A percentile compares a stretch with the other conserved stretches of the same genome.
These are phyloP conservation scores for Pterocles gutturalis DNA, from an alignment of 2,113 vertebrate species.

Conservation along the genomic window DNA sequence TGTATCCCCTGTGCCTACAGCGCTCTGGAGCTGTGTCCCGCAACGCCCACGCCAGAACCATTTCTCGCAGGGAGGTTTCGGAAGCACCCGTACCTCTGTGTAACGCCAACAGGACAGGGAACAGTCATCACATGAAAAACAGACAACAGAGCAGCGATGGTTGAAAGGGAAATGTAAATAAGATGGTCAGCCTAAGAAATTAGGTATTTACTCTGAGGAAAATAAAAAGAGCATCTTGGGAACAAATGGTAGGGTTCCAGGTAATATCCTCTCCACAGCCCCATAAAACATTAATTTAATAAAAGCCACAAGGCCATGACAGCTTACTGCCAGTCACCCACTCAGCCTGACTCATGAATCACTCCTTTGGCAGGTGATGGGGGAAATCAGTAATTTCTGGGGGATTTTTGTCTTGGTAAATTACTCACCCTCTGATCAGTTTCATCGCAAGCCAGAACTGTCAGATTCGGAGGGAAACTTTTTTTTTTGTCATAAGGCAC, in stretches of 20 bases:
- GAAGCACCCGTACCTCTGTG: fast-evolving
- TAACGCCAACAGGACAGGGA: fast-evolving
- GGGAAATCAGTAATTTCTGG: background rate
- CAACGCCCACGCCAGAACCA: fast-evolving
- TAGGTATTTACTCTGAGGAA: background rate
- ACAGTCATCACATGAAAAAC: background rate
- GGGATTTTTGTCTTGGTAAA: background rate
- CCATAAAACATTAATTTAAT: background rate
- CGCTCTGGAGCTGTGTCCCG: fast-evolving
- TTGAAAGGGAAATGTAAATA: background rate
- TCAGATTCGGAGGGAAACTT: background rate
- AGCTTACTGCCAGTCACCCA: background rate
- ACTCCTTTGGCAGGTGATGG: background rate
- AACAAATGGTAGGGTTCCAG: background rate
- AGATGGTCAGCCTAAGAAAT: background rate
- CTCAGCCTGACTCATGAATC: background rate
- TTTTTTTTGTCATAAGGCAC: background rate
- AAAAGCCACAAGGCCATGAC: background rate
- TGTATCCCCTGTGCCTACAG: background rate
- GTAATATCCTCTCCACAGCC: background rate
- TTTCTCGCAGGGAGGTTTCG: background rate
- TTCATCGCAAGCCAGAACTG: background rate
- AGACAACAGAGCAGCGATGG: background rate
- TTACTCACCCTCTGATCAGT: background rate
- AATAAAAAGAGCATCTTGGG: background rate